Base-by-base conservation (phyloP, 2,888 invertebrate species). In the Theretra japonica region DNA sequence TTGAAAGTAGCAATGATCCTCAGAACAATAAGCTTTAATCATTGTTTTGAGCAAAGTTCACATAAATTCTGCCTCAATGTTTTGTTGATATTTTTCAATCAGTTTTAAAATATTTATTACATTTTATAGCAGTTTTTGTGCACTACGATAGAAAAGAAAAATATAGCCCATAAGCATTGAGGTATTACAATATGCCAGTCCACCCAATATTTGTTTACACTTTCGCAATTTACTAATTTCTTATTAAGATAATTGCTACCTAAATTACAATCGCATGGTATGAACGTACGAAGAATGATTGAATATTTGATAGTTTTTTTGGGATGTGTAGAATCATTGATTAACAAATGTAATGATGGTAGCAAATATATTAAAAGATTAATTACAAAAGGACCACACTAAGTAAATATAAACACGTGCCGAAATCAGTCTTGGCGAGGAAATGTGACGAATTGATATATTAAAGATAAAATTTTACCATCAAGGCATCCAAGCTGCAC, bases 391-490 rank as follows among this genome's bases (percentile, higher is more conserved):
- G 53, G n/a, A n/a, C n/a, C 53, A 65, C 48, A 58, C 23, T 41
- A 8, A 23, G 15, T 23, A 65, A 41, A 11, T 41, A n/a, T 21
- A 65, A 41, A 65, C 7, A 48, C 23, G 15, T 48, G 48, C 17
- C 65, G 48, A 65, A 48, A 65, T 65, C 65, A 65, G 65, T 65
- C 65, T 65, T 65, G 65, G 53, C 53, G 53, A 53, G 53, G 48
- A 65, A 65, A 65, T 65, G 25, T 65, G 41, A 48, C 41, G 48
- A 23, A 41, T 53, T 53, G 53, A 25, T 58, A 17, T 25, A 48
- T 48, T 48, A 30, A 41, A 48, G 48, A 17, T 6, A 65, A 48
- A 62, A 41, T 48, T 5, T 25, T 23, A 30, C 28, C 60, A 33
- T 33, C 17, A 59, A 25, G 59, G 6, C 25, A 48, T 7, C 23